Conservation (phyloP, 2,888 invertebrate genomes). For the Ernsta delagoae region DNA sequence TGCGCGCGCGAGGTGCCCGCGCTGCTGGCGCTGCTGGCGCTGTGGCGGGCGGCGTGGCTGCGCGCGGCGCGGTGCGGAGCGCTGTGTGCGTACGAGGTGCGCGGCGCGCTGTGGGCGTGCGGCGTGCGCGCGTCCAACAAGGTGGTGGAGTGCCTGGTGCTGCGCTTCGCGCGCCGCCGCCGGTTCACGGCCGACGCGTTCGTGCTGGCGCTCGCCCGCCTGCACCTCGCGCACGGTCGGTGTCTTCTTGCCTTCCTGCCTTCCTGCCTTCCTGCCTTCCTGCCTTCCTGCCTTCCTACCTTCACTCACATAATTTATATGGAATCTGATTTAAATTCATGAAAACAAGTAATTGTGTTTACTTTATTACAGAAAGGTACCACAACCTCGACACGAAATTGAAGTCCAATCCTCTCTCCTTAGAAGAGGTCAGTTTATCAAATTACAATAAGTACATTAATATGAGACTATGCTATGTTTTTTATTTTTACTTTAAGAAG, state of each 20-base stretch:
- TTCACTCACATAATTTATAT: no score
- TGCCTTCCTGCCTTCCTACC: no score
- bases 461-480: no score
- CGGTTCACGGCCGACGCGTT: conserved; percentile 36
- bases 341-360: background rate
- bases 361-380: conserved; percentile 85
- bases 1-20: no score
- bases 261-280: no score
- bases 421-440: conserved; percentile 85
- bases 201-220: conserved; percentile 44
- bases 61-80: conserved; percentile 39
- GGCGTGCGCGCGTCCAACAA: conserved; percentile 88
- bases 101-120: conserved; percentile 88
- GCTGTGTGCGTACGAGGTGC: conserved; percentile 78
- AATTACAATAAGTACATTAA: no score
- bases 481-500: background rate
- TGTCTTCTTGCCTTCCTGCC: no score
- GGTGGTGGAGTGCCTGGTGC: conserved; percentile 88
- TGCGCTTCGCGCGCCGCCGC: conserved; percentile 84
- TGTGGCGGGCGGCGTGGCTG: conserved; percentile 49
- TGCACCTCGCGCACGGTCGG: conserved; percentile 68
- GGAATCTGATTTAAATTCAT: no score
- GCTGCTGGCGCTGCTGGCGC: no score
- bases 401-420: conserved; percentile 88
- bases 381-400: conserved; percentile 89